Percentiles rank a stretch among this genome's conserved stretches.
Conservation (phyloP, 2,797 vertebrate species). For the Hemitrygon akajei region DNA sequence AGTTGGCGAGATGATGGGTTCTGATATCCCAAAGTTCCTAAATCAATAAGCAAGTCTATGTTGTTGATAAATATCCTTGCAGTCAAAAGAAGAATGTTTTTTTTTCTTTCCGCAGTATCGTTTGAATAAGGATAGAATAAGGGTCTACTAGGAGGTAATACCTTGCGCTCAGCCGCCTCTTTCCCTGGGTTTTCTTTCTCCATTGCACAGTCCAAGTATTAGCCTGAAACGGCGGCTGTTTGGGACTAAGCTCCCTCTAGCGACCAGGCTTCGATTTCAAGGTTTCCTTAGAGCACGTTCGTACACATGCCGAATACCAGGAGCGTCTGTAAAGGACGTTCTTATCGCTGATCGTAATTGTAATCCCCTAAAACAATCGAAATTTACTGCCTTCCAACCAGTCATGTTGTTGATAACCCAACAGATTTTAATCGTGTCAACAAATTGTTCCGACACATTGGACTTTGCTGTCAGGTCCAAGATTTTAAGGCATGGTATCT, state of each 20-base stretch:
- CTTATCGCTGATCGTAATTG: neutral
- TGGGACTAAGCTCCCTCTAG: constrained; percentile 12
- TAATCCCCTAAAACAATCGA: neutral
- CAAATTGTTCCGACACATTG: neutral
- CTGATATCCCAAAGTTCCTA: neutral
- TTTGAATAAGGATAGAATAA: neutral
- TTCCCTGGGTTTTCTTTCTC: neutral
- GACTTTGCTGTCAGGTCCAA: neutral
- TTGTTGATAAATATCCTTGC: neutral
- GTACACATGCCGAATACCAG: neutral
- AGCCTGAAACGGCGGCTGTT: neutral
- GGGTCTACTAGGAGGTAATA: neutral
- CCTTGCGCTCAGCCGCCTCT: neutral
- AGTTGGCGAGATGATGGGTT: neutral
- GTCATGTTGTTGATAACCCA: neutral
- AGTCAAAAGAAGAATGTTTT: neutral
- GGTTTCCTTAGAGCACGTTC: neutral
- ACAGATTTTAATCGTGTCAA: neutral
- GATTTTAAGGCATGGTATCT: neutral
- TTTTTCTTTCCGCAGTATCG: neutral
- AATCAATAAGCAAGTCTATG: too few species aligned
- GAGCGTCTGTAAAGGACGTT: neutral
- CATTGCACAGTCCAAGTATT: neutral
- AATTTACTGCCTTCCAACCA: neutral
- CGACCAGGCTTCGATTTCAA: neutral